A percentile compares a stretch with the other conserved stretches of the same genome.
Evolutionary conservation across 2,888 invertebrate genomes (phyloP).

Genomic region (Agrochola circellaris): DNA sequence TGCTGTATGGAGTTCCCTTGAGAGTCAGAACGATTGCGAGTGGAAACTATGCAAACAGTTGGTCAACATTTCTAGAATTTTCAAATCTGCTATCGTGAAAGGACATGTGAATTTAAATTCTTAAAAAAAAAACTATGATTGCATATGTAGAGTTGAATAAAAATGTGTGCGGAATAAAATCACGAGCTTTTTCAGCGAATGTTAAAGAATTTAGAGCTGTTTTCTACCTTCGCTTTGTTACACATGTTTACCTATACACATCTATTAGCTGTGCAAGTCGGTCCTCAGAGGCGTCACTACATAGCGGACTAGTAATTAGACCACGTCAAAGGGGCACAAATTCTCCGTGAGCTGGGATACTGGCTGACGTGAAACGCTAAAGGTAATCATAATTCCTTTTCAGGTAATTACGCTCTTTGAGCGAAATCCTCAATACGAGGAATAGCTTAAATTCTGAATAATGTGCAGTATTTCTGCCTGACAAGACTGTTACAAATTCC

Average conservation of each 20-base stretch:
- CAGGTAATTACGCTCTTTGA: background rate
- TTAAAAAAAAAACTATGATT: background rate
- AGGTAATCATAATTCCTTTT: conserved; percentile 22
- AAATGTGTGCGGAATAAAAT: conserved; percentile 13
- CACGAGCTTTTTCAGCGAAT: background rate
- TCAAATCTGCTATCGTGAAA: conserved; percentile 2
- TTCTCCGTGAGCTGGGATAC: conserved; percentile 22
- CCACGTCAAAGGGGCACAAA: conserved; percentile 47
- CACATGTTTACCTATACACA: background rate
- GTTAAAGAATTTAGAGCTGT: background rate
- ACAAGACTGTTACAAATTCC: background rate
- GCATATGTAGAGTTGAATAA: background rate
- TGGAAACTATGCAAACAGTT: conserved; percentile 3
- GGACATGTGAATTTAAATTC: background rate
- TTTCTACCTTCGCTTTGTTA: background rate
- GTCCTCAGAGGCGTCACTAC: conserved; percentile 12
- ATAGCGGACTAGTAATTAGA: conserved; percentile 41
- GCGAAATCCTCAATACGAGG: background rate
- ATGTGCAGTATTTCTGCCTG: background rate
- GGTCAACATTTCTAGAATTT: conserved; percentile 17
- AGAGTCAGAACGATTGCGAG: background rate
- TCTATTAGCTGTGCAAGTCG: background rate
- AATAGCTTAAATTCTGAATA: background rate
- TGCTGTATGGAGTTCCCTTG: conserved; percentile 10
- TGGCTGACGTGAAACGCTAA: conserved; percentile 25